Evolutionary conservation across 2,888 invertebrate species (phyloP), one percentile per base, ranked within the genome.

Genomic region (Eristalinus aeneus): DNA sequence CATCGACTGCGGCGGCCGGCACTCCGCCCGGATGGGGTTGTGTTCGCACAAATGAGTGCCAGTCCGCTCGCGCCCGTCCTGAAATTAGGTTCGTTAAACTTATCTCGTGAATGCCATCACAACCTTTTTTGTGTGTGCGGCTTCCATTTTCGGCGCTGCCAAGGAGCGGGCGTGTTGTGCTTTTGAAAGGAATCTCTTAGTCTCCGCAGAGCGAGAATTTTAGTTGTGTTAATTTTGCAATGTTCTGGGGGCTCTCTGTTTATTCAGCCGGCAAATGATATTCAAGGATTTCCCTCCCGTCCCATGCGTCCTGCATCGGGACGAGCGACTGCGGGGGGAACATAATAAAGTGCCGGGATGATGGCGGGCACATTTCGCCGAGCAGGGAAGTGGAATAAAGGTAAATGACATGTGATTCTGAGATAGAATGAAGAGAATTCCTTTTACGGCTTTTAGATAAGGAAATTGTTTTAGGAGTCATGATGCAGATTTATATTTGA

Each of bases 81-180:
- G 46, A 74, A 82, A 86, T 86, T 82, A 86, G 86, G 82, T 82
- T 86, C 86, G 86, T 86, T 82, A 86, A 74, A 86, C 77, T 82
- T 82, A 86, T 86, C 81, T 74, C 64, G 72, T 54, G 69, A 56
- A 71, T 58, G 64, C 64, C 65, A 77, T 74, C 69, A 53, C 73
- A 39, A 56, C n/a, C 23, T 20, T 58, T 36, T 12, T 22, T 68
- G 46, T 23, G 56, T 5, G n/a, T 58, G 27, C 1, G 34, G 23
- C 36, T 16, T 65, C 27, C 12, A 36, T 78, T 61, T 32, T 36
- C 22, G 9, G 12, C 46, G 46, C 16, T 46, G 16, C 34, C 6
- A 16, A 1, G 32, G 0, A n/a, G n/a, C 34, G 46, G 39, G 53
- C 71, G 53, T 60, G 12, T 20, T 56, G 23, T 16, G 31, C 56